Evolutionary conservation across 1,140 invertebrate species (phyloP).

Genomic region (Acromyrmex echinatior): DNA sequence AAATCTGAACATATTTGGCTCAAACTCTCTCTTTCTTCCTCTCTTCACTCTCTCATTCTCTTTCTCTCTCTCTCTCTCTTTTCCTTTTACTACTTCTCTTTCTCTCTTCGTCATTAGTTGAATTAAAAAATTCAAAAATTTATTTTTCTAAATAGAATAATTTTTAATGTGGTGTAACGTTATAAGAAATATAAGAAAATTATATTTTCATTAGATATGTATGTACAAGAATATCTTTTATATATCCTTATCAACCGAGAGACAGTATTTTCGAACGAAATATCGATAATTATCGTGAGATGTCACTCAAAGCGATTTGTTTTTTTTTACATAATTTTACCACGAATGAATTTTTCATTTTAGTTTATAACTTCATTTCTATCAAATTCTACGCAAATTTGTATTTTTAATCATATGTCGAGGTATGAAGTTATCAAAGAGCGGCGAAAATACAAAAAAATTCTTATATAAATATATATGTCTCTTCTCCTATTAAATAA

Average conservation of each 20-base stretch:
- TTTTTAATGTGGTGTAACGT: neutral
- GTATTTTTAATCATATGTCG: neutral
- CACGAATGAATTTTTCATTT: neutral
- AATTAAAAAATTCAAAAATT: slow-evolving; percentile 1
- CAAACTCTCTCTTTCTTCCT: neutral
- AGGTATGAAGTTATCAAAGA: neutral
- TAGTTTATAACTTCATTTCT: neutral
- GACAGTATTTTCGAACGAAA: neutral
- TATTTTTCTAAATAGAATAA: neutral
- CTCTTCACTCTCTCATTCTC: neutral
- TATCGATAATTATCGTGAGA: neutral
- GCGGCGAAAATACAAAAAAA: slow-evolving; percentile 11
- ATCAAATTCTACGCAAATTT: neutral
- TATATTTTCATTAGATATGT: neutral
- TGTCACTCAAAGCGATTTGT: neutral
- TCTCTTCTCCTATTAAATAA: slow-evolving; percentile 15
- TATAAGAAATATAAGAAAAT: slow-evolving; percentile 12
- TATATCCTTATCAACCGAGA: neutral
- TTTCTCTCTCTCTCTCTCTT: neutral
- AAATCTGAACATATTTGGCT: slow-evolving; percentile 33
- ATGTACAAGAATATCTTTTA: neutral
- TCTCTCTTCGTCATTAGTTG: neutral
- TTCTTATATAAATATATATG: neutral
- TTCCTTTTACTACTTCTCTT: neutral
- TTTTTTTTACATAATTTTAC: no score